Evolutionary conservation across 92 coral and sea anemone species (phyloP).

Genomic region (Meandrina meandrites): DNA sequence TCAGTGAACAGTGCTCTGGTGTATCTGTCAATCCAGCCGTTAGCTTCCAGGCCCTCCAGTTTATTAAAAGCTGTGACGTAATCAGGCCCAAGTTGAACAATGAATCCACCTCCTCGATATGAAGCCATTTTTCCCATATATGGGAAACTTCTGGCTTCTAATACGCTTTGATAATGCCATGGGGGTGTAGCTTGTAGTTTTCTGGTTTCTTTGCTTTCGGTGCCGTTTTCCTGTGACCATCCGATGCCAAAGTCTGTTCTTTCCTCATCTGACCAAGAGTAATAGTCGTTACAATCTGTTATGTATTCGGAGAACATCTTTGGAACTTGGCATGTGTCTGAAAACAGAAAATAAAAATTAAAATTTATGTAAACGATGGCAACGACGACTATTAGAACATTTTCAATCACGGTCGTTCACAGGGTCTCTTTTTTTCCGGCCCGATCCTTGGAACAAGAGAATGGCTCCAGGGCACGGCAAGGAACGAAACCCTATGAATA

Average conservation of each 20-base stretch:
- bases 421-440: neutral
- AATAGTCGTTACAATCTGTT: constrained; percentile 74
- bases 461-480: too few species aligned
- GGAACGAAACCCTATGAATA: too few species aligned
- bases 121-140: constrained; percentile 86
- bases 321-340: constrained; percentile 82
- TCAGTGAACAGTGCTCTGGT: constrained; percentile 89
- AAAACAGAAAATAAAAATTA: neutral
- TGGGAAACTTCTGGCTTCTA: constrained; percentile 83
- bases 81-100: constrained; percentile 74
- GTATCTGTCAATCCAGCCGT: constrained; percentile 79
- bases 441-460: too few species aligned
- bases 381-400: neutral
- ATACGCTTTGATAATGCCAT: constrained; percentile 63
- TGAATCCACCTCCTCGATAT: constrained; percentile 86
- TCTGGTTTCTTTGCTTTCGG: constrained; percentile 5
- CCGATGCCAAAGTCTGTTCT: constrained; percentile 46
- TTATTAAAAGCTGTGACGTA: constrained; percentile 44
- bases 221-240: constrained; percentile 62
- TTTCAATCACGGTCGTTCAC: neutral
- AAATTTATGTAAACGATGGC: neutral
- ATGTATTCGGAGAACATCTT: constrained; percentile 45
- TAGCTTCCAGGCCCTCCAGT: constrained; percentile 36
- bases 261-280: constrained; percentile 91
- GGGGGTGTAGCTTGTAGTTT: constrained; percentile 30